Evolutionary conservation across 2,797 vertebrate species (phyloP), one percentile per base, ranked within the genome.

Genomic region (Esox masquinongy): DNA sequence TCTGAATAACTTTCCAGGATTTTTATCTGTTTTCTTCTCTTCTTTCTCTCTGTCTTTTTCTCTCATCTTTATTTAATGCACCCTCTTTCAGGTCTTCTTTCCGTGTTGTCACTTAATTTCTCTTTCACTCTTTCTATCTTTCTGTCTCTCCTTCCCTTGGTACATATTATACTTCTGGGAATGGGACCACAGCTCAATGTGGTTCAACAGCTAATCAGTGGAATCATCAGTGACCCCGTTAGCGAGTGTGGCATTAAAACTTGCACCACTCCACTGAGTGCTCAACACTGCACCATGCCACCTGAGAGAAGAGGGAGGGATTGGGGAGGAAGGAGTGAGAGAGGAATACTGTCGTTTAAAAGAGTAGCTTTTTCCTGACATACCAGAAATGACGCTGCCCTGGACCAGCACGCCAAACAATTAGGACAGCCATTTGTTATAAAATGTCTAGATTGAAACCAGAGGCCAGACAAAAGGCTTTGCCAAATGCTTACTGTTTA

Each of bases 181-280:
- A 2, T 59, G 17, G n/a, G 49, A 59, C 80, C 5, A 24, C 85
- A 88, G 88, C 88, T 92, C 83, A 90, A 89, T 88, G 90, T 93
- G 89, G 91, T 90, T 84, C 70, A 79, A 83, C 86, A 85, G 88
- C 89, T 91, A 93, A 93, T 91, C 90, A 92, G 89, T 84, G 79
- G 89, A 91, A 91, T 93, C 87, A 90, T 91, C 89, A 88, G 88
- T 90, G 91, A 92, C 90, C 91, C 85, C 76, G 83, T 91, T 92
- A 91, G 91, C 88, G 82, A 91, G 88, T 82, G 80, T 82, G 81
- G 89, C 88, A 87, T 92, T 93, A 91, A 89, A 90, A 90, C 84
- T 82, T 84, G 80, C 73, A 70, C 82, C 69, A 82, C 83, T 86
- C 88, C 89, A 88, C 79, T 73, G 89, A 90, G 91, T 90, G 82